Evolutionary conservation across 2,888 invertebrate species (phyloP), one percentile per base, ranked within the genome.

Genomic region (Zootermopsis nevadensis): DNA sequence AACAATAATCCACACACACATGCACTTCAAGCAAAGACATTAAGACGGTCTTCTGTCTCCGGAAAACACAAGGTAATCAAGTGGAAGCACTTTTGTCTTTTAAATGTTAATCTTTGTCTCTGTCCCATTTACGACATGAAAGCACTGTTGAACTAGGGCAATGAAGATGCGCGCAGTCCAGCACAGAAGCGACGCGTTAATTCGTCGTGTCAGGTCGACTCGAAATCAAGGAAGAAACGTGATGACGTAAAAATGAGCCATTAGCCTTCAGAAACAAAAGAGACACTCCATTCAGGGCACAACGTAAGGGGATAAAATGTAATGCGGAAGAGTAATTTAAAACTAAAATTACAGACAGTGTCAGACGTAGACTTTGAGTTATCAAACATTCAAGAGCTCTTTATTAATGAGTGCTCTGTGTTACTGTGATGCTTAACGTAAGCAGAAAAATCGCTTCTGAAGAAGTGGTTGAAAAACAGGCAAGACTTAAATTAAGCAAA

Each of bases 231-330:
- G n/a, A n/a, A 1, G 10, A 10, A 6, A 66, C 66, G 30, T 66
- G 30, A 66, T n/a, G 66, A 66, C 66, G 30, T 66, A 66, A 8
- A 60, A 66, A 66, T 66, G 66, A 66, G 66, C 66, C 66, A 66
- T 66, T 66, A 66, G 66, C 66, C 30, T 27, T n/a, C 27, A n/a
- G 66, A 66, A 7, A 66, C 66, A 66, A 27, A 15, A 60, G n/a
- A n/a, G 66, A 8, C n/a, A n/a, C 10, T n/a, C 66, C n/a, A 66
- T 7, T 30, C 66, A 66, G 10, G 66, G 7, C 30, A n/a, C 66
- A 27, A 12, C 8, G 27, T 66, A 66, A 27, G n/a, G 66, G 6
- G 30, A 15, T 66, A 27, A n/a, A 66, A 66, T 15, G 66, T 66
- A 66, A 66, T n/a, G 66, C n/a, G 8, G 15, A 15, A 2, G 15